These are phyloP conservation scores for Liodrosophila aerea DNA, from an alignment of 2,888 invertebrate species.

Conservation along the genomic window DNA sequence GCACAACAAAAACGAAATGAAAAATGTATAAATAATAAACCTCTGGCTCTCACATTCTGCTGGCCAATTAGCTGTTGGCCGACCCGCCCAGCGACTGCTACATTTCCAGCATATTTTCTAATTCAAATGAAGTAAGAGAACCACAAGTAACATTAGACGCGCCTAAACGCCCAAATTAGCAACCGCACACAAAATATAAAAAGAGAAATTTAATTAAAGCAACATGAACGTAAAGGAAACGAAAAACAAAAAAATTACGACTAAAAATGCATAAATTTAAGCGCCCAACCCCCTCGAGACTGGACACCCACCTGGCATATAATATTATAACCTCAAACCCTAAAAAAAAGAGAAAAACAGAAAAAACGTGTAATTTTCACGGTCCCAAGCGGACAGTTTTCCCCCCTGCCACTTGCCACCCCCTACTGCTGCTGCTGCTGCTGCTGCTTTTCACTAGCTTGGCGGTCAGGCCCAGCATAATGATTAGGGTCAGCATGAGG, in stretches of 20 bases:
- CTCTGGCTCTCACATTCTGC: too few relatives aligned
- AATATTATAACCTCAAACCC: conserved; percentile 58
- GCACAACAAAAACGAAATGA: conserved; percentile 9
- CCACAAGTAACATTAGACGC: conserved; percentile 65
- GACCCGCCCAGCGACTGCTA: conserved; percentile 20
- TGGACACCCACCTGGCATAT: conserved; percentile 61
- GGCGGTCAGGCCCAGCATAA: conserved; percentile 57
- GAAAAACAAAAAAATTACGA: conserved; percentile 7
- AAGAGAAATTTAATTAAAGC: conserved; percentile 76
- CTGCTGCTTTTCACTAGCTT: conserved; percentile 56
- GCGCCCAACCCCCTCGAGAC: conserved; percentile 15
- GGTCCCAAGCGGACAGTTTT: conserved; percentile 59
- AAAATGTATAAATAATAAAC: conserved; percentile 69
- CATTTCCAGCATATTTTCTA: conserved; percentile 61
- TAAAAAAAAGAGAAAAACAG: conserved; percentile 5
- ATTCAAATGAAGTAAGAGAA: conserved; percentile 62
- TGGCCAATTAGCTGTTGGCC: conserved; percentile 59
- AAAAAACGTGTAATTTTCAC: conserved; percentile 71
- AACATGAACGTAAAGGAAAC: conserved; percentile 36
- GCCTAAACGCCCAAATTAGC: conserved; percentile 75
- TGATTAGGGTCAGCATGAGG: conserved; percentile 69
- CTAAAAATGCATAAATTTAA: conserved; percentile 67
- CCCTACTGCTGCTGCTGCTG: neutral
- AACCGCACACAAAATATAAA: conserved; percentile 33
- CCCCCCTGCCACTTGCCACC: conserved; percentile 4